Base-by-base conservation (phyloP, 2,113 vertebrate genomes). In the Numida meleagris region DNA sequence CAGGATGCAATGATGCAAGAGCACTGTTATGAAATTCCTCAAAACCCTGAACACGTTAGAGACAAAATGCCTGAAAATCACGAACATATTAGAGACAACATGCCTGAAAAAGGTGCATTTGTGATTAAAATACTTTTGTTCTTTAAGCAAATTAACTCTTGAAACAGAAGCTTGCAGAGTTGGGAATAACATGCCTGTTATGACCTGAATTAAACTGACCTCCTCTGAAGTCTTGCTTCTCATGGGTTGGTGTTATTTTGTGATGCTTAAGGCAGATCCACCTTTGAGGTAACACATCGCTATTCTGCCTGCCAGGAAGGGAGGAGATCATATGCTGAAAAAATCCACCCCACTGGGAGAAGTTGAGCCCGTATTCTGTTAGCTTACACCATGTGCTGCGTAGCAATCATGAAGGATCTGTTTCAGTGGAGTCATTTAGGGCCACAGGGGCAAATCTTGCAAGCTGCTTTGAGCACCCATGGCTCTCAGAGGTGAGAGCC, bases 11-110 rank as follows among this genome's bases (percentile, higher is more conserved):
- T 94, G 90, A 96, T 89, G 82, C 87, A 89, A 96, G 87, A 50
- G 57, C 72, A 53, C 53, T 77, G 62, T 74, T 93, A 78, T 14
- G 82, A 91, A 94, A 96, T 96, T 96, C 93, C 82, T 97, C 91
- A 95, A 94, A 96, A 94, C 86, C 85, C 82, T 61, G 77, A 79
- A 68, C 14, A 31, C 82, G 76, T 80, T 18, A 79, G 81, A 93
- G 62, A 31, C 94, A 95, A 51, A 34, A 2, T 25, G 90, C 92
- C 85, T 79, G 76, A 53, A 75, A 94, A 81, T n/a, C n/a, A n/a
- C n/a, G 77, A 79, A 68, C 14, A 31, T 85, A 74, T 80, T 18
- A 79, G 81, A 93, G 62, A 31, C 94, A 95, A 51, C 38, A 2
- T 25, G 90, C 92, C 85, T 79, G 76, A 53, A 75, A 94, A 81